Base-by-base conservation (phyloP, 92 coral and sea anemone species). In the Parazoanthus darwini region DNA sequence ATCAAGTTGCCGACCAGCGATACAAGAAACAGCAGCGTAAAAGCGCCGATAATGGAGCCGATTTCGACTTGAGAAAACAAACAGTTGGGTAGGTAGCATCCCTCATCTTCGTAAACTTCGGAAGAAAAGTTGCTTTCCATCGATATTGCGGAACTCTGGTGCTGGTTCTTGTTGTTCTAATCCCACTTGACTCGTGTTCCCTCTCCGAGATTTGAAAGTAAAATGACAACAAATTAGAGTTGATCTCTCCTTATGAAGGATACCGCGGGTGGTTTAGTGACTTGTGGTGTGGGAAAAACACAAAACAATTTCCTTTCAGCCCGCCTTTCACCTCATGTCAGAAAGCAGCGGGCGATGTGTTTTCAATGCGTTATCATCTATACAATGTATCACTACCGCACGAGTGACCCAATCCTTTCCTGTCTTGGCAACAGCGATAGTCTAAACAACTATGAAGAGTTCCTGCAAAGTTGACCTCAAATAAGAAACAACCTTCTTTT, bases 1-100 rank as follows among this genome's bases (percentile, higher is more conserved):
- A 68, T 82, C 78, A 82, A 25, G 20, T 82, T 82, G 11, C 86
- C 86, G 29, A 82, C 25, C 25, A 82, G 42, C 20, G 86, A 82
- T 8, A 46, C 74, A 39, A 82, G 74, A 72, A 82, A 82, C 33
- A 82, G 38, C 77, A 82, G 15, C 10, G 77, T 33, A n/a, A 82
- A 82, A 14, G 78, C 86, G 15, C 26, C 86, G 18, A 82, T 26
- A 35, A 82, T 38, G 1, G 58, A 46, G 25, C 86, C 86, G 10
- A 44, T 82, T 71, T 82, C 86, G 0, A 39, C 78, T 82, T 67
- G 77, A 7, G 86, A 82, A 37, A 82, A 82, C 78, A 82, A 23
- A 35, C 86, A 82, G 20, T 43, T 66, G 22, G 86, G 86, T 3
- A 23, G 59, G 39, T 82, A 82, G 11, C 86, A 82, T 10, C 25